A percentile compares a stretch with the other conserved stretches of the same genome.
phyloP scores from a whole-genome alignment of 2,113 vertebrate genomes.

The Mohoua ochrocephala region DNA sequence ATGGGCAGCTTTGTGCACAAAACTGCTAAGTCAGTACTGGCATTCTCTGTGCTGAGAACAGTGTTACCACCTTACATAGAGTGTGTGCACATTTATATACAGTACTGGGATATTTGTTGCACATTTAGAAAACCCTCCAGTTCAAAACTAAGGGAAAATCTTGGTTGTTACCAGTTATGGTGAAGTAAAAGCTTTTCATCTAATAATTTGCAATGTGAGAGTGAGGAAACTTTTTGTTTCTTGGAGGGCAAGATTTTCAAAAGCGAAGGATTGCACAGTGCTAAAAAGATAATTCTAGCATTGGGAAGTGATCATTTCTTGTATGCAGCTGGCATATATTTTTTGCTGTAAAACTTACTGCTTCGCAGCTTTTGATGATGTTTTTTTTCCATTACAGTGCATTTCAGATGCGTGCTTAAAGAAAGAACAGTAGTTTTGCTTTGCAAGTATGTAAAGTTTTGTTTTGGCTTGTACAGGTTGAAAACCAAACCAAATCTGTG shows the following conservation, averaged over 20 bases:
- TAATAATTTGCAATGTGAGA: background rate
- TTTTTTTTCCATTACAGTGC: background rate
- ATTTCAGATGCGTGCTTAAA: background rate
- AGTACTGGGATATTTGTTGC: background rate
- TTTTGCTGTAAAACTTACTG: background rate
- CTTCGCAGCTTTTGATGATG: background rate
- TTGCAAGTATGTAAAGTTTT: background rate
- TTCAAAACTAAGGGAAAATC: background rate
- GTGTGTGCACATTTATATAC: background rate
- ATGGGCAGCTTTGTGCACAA: slow-evolving; percentile 79
- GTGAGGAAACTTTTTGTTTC: background rate
- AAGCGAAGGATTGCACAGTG: background rate
- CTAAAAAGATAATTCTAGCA: background rate
- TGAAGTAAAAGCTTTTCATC: background rate
- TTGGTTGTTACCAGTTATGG: background rate
- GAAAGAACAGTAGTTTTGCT: background rate
- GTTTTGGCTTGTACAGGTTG: background rate
- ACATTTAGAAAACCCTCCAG: background rate
- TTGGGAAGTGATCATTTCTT: background rate
- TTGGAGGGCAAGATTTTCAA: background rate
- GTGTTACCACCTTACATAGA: background rate
- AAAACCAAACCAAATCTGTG: background rate
- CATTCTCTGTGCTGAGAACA: background rate
- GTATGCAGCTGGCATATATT: background rate
- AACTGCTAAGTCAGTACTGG: slow-evolving; percentile 78